A percentile compares a stretch with the other conserved stretches of the same genome.
Evolutionary conservation across 2,113 vertebrate genomes (phyloP).

Genomic region (Bothrops jararaca): DNA sequence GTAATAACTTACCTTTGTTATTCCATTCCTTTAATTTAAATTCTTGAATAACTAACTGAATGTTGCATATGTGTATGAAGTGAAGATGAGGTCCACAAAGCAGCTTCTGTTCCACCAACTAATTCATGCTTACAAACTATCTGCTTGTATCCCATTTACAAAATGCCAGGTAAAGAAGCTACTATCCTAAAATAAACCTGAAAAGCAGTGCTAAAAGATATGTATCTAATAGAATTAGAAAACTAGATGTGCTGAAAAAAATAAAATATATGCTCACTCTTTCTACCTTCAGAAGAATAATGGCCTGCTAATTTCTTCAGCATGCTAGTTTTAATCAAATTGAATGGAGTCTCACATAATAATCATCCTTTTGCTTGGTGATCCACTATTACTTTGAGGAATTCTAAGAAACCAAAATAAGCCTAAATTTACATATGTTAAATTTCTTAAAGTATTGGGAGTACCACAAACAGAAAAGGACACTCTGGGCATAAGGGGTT

Average conservation of each 20-base stretch:
- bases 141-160: background rate
- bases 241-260: background rate
- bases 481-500: background rate
- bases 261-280: background rate
- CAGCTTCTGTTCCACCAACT: background rate
- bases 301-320: background rate
- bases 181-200: background rate
- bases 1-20: background rate
- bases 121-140: background rate
- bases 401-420: constrained; percentile 1
- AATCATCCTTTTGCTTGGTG: background rate
- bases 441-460: background rate
- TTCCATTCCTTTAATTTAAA: background rate
- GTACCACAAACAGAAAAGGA: background rate
- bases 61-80: background rate
- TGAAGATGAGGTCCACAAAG: background rate
- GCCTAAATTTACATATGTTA: background rate
- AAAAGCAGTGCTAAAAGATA: constrained; percentile 18
- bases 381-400: background rate
- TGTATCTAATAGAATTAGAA: constrained; percentile 5
- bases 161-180: background rate
- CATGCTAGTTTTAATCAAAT: background rate
- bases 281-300: background rate
- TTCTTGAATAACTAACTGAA: background rate
- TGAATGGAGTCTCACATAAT: background rate